phyloP scores from a whole-genome alignment of 2,888 invertebrate species.

The Cordylochernes scorpioides region DNA sequence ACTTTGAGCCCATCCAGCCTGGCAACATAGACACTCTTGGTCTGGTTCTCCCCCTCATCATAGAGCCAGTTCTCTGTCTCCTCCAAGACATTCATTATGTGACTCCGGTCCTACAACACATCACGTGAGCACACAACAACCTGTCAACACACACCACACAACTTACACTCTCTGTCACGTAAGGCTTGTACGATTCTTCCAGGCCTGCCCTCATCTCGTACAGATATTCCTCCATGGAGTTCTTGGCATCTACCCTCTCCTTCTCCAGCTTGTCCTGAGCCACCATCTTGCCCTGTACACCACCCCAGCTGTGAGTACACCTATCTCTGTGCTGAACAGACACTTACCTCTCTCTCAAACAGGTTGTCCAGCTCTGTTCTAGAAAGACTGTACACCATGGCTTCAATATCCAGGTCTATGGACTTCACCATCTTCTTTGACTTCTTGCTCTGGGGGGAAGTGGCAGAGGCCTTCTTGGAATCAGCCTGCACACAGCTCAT shows the following conservation, averaged over 20 bases:
- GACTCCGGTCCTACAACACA: conserved; percentile 16
- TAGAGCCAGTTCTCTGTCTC: conserved; percentile 88
- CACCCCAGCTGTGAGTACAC: conserved; percentile 1
- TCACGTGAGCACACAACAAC: conserved; percentile 10
- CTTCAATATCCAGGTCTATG: conserved; percentile 55
- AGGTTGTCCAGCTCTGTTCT: conserved; percentile 41
- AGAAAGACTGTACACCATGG: conserved; percentile 40
- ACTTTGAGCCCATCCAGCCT: conserved; percentile 26
- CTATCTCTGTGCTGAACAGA: neutral
- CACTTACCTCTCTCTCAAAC: conserved; percentile 45
- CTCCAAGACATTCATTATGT: conserved; percentile 33
- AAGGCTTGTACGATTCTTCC: too few species aligned
- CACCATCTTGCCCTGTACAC: conserved; percentile 41
- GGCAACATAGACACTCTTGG: conserved; percentile 37
- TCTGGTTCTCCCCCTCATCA: conserved; percentile 81
- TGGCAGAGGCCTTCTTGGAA: too few species aligned
- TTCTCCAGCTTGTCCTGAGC: conserved; percentile 71
- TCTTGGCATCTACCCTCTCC: conserved; percentile 77
- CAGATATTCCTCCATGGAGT: conserved; percentile 90
- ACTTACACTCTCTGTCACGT: too few species aligned
- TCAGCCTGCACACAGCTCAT: too few species aligned
- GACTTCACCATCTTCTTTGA: conserved; percentile 56
- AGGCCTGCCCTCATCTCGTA: conserved; percentile 85
- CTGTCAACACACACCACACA: conserved; percentile 35
- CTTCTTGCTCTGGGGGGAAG: too few species aligned